A percentile compares a stretch with the other conserved stretches of the same genome.
Evolutionary conservation across 1,140 invertebrate species (phyloP).

Genomic region (Caenorhabditis brenneri): DNA sequence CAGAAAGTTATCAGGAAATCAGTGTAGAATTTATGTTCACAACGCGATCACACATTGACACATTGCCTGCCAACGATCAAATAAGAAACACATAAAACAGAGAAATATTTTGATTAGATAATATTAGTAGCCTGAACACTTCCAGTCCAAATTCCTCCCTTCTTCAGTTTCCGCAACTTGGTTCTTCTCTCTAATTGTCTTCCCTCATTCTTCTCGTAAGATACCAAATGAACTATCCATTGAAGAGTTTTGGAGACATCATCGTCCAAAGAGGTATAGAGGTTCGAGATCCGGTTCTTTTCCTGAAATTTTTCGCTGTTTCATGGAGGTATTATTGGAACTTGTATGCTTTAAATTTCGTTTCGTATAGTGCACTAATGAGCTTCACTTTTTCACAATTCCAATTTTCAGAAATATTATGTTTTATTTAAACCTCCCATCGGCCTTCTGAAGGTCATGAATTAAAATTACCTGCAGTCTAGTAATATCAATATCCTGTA

Average conservation of each 20-base stretch:
- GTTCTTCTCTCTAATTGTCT: neutral
- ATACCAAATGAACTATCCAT: constrained; percentile 11
- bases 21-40: neutral
- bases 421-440: no score
- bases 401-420: no score
- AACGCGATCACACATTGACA: neutral
- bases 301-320: neutral
- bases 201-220: constrained; percentile 28
- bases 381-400: no score
- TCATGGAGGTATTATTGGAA: neutral
- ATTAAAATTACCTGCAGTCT: neutral
- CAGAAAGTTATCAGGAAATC: neutral
- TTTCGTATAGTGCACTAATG: no score
- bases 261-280: neutral
- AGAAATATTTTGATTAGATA: neutral
- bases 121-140: neutral
- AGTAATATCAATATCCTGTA: constrained; percentile 32
- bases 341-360: no score
- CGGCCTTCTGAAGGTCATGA: no score
- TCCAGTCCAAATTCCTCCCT: neutral
- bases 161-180: neutral
- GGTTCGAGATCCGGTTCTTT: neutral
- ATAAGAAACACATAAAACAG: neutral
- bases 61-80: neutral
- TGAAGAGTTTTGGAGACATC: constrained; percentile 17